phyloP scores from a whole-genome alignment of 2,113 vertebrate species.

The Bungarus multicinctus region DNA sequence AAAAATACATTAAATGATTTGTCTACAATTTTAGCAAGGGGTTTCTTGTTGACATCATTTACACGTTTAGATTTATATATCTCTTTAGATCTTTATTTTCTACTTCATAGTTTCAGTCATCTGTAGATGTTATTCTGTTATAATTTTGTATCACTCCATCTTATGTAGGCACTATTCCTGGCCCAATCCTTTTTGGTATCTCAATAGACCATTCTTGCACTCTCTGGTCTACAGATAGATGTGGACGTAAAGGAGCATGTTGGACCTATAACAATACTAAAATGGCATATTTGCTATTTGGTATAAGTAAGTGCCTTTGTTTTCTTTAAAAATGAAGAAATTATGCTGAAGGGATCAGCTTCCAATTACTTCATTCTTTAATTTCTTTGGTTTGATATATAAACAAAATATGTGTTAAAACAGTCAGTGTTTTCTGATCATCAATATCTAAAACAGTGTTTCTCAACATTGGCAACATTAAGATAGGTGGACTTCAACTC shows the following conservation, averaged over 20 bases:
- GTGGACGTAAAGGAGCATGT: slow-evolving; percentile 72
- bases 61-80: neutral
- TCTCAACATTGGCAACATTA: neutral
- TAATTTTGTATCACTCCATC: neutral
- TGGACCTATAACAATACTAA: slow-evolving; percentile 73
- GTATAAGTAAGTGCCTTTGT: slow-evolving; percentile 72
- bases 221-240: slow-evolving; percentile 73
- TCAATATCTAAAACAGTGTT: neutral
- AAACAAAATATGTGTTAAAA: neutral
- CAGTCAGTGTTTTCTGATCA: neutral
- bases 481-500: neutral
- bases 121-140: neutral
- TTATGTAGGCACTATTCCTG: slow-evolving; percentile 76
- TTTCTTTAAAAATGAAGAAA: neutral
- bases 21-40: neutral
- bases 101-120: neutral
- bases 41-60: neutral
- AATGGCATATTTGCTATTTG: slow-evolving; percentile 69
- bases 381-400: neutral
- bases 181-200: slow-evolving; percentile 78
- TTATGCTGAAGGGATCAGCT: neutral
- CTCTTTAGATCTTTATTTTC: neutral
- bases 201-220: slow-evolving; percentile 74
- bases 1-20: neutral
- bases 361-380: neutral